Base-by-base conservation (phyloP, 2,888 invertebrate genomes). In the Lasioglossum morio region DNA sequence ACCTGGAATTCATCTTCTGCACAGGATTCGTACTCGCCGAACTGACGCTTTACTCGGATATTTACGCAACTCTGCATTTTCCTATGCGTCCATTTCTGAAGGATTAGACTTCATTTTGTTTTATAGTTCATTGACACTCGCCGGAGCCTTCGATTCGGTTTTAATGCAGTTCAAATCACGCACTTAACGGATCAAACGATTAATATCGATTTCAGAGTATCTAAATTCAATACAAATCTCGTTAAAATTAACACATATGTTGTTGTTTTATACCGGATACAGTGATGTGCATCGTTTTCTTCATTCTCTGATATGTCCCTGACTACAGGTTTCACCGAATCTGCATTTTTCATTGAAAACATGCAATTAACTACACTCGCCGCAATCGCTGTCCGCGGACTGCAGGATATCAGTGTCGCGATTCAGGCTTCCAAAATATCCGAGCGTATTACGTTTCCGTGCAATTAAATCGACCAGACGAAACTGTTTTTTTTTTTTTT, bases 1-100 rank as follows among this genome's bases (percentile, higher is more conserved):
- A 72, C 19, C 72, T 63, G 63, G 63, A 19, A 66, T 73, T 66
- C 63, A 72, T 73, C 73, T 63, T 70, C 12, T 12, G 40, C 40
- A 12, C 40, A 70, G 70, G 70, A 40, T 40, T n/a, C n/a, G 12
- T 57, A 12, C n/a, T n/a, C 10, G 57, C 57, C 1, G 12, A 8
- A 57, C 23, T 57, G 57, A 4, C n/a, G 57, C n/a, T 12, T n/a
- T 12, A 12, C n/a, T 27, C 4, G 1, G 12, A 57, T n/a, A 12
- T 57, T 57, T 57, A n/a, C 12, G 57, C 10, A 12, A 57, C 10
- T 1, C 4, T n/a, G 4, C n/a, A n/a, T 12, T n/a, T 3, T 12
- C 3, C n/a, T n/a, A 4, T 4, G 10, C 57, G n/a, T 57, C 12
- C n/a, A 10, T n/a, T 57, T n/a, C 10, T 1, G 10, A 57, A 57